Evolutionary conservation across 1,140 invertebrate species (phyloP), one percentile per base, ranked within the genome.

Genomic region (Drosophila suzukii): DNA sequence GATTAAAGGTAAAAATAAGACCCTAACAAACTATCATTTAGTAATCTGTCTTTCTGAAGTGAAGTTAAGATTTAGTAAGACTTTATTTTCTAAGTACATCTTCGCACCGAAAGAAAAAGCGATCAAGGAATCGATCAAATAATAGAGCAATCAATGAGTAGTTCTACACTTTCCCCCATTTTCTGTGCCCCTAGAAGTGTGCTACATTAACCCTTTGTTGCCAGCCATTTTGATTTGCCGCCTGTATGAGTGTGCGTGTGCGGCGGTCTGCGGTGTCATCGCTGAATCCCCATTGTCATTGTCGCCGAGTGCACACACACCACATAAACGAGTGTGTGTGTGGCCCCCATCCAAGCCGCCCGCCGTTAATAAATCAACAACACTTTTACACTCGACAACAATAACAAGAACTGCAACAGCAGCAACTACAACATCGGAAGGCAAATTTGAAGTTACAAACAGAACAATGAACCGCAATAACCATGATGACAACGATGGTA

Each of bases 341-440:
- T 58, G 56, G 68, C 51, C 41, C 49, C 51, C 62, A 66, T 27
- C 36, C 67, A 49, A 36, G n/a, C 65, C 65, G 38, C 43, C 61
- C 62, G 75, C 77, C 81, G 81, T 85, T 85, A 85, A 85, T 85
- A 85, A 85, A 85, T 85, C 81, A 85, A 85, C 81, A 81, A 85
- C 82, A 85, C 78, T 77, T 84, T 84, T 85, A 70, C 81, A 78
- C 81, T 73, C 73, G 71, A 55, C 72, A 78, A 60, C 62, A 68
- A 34, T 55, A 68, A 75, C 67, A 65, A 34, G 51, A 39, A 34
- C 54, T 62, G n/a, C 59, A 60, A n/a, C 66, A 57, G 7, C 73
- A 65, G 44, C 65, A 63, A 57, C 60, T 62, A 38, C 74, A 68
- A 71, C 62, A 51, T 15, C 57, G 66, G 51, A 59, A 79, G 76